Evolutionary conservation across 92 coral and sea anemone genomes (phyloP).

Genomic region (Zoanthus sansibaricus): DNA sequence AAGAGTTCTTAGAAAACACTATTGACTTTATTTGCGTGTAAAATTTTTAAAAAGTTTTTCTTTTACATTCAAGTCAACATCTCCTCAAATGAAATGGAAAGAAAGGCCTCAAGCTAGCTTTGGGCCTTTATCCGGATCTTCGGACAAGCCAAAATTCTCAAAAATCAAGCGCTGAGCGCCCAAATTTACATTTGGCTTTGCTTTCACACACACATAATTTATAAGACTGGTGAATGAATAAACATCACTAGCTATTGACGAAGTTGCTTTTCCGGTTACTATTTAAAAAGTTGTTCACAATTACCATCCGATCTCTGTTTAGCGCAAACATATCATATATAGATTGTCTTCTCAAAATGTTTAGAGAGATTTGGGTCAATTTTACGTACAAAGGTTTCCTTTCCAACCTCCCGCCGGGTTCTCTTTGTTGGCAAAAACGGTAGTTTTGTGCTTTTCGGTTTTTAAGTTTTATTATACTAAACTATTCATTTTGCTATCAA

Average conservation of each 20-base stretch:
- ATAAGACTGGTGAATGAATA: constrained; percentile 39
- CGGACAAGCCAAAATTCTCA: not conserved
- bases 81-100: not conserved
- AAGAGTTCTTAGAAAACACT: not conserved
- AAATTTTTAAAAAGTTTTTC: not conserved
- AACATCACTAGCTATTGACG: constrained; percentile 15
- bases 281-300: not conserved
- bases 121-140: not conserved
- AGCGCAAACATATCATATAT: too few species aligned
- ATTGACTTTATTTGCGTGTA: not conserved
- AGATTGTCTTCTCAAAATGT: too few species aligned
- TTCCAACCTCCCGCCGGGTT: too few species aligned
- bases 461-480: too few species aligned
- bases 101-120: not conserved
- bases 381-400: too few species aligned
- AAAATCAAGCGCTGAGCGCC: not conserved
- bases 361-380: too few species aligned
- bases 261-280: constrained; percentile 15
- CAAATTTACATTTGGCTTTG: not conserved
- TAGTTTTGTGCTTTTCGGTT: too few species aligned
- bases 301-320: too few species aligned
- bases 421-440: too few species aligned
- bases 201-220: constrained; percentile 7
- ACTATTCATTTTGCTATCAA: too few species aligned
- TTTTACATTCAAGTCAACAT: not conserved